phyloP scores from a whole-genome alignment of 1,140 invertebrate species.

The Tachypleus tridentatus region DNA sequence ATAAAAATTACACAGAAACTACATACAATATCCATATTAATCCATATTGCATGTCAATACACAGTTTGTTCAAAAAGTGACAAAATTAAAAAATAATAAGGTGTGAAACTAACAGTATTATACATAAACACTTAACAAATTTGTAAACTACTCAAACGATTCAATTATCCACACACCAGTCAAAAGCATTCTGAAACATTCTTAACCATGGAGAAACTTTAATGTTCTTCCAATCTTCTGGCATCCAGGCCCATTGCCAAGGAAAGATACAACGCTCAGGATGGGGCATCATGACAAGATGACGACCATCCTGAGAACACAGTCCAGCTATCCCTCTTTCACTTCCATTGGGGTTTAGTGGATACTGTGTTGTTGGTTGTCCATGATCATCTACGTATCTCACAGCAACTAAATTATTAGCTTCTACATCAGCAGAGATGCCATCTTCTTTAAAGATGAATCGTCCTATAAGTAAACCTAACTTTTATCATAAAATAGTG shows the following conservation, averaged over 20 bases:
- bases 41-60: no score
- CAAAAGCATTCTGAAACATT: constrained; percentile 83
- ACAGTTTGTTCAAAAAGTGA: no score
- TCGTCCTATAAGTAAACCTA: constrained; percentile 33
- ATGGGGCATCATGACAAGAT: constrained; percentile 97
- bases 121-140: no score
- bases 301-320: constrained; percentile 76
- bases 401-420: constrained; percentile 54
- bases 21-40: no score
- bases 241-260: constrained; percentile 74
- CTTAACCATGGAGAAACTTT: constrained; percentile 71
- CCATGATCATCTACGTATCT: constrained; percentile 72
- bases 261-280: constrained; percentile 75
- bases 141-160: no score
- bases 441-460: constrained; percentile 42
- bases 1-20: no score
- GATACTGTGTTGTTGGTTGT: constrained; percentile 62
- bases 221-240: constrained; percentile 38
- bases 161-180: constrained; percentile 45
- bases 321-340: constrained; percentile 61
- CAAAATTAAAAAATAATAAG: no score
- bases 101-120: no score
- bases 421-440: constrained; percentile 44
- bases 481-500: no score
- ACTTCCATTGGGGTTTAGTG: constrained; percentile 89